Base-by-base conservation (phyloP, 2,888 invertebrate genomes). In the Melikaiella ostensackeni region DNA sequence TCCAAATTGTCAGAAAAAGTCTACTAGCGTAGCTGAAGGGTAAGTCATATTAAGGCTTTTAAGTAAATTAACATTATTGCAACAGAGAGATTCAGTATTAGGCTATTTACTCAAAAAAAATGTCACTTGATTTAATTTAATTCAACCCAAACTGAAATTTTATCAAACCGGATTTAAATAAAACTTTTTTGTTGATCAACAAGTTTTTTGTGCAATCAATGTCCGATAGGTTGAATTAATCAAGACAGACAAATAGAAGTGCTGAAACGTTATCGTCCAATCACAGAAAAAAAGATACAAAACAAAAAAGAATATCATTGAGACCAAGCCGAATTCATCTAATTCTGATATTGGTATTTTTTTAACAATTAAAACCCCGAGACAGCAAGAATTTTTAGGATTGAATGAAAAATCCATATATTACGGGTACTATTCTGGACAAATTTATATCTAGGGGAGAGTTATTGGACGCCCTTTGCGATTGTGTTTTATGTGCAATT, bases 401-500 rank as follows among this genome's bases (percentile, higher is more conserved):
- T 66, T 7, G 46, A 50, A 57, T 57, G 8, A 57, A 57, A 70
- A 70, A 70, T 21, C 30, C 50, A 70, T 50, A 55, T 33, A n/a
- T 19, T 50, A 7, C 30, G 30, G 30, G 30, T 13, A 55, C 70
- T 50, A 50, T 50, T 70, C 33, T 50, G 50, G 50, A 55, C 21
- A 55, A 33, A 55, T 33, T 66, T 66, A 66, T 66, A 38, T 38
- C 38, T 21, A 50, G 33, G 27, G n/a, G n/a, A 70, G 70, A 50
- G 70, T 70, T 70, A 70, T 70, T 70, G 70, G 70, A 33, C 7
- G 21, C 70, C 70, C 70, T 70, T 70, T 50, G 50, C 70, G 50
- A 70, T 55, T 70, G 70, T 70, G 50, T 70, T 55, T 70, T 70
- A 70, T 70, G 70, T 70, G 30, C 70, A 70, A 70, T 70, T 70